Evolutionary conservation across 2,888 invertebrate species (phyloP), one percentile per base, ranked within the genome.

Genomic region (Horisme vitalbata): DNA sequence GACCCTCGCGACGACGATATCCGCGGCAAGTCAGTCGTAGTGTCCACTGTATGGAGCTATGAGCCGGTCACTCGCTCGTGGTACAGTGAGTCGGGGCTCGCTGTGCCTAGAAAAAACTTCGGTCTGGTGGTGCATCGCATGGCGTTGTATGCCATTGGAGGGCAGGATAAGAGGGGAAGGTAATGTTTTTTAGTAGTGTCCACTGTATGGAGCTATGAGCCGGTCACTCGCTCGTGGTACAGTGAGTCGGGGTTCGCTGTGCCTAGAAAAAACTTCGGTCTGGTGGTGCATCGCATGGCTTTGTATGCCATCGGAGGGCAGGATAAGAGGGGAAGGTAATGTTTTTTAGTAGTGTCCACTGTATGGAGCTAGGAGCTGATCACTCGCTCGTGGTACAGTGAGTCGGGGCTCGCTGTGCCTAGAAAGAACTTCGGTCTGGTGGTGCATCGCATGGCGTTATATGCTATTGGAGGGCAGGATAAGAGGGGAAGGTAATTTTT

Each of bases 221-320:
- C 94, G 0, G 87, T 91, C 5, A 90, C 88, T 0, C 78, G 91
- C 11, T 89, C 91, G 32, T 95, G 94, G 94, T 91, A 84, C 65
- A 91, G 90, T 50, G 93, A 94, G 68, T 83, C 90, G 1, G 90
- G 89, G 8, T 88, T 95, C 59, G 83, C 90, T 10, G 84, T 90
- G 13, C 87, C 92, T 0, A 85, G 94, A 57, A 93, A 93, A 71
- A 93, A 94, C 78, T 95, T 94, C 62, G 94, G 93, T 0, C 81
- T 94, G 3, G 92, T 93, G n/a, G 92, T 91, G 1, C 91, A 91
- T 57, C 90, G 91, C 13, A 91, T 92, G 73, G 92, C 91, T 8
- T 79, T 95, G 59, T 94, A 92, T 61, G 93, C 93, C 2, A 93
- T 95, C 51, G 94, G 94, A 0, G 95, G 95, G 4, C 93, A 93